Evolutionary conservation across 2,888 invertebrate genomes (phyloP), one percentile per base, ranked within the genome.

Genomic region (Lasioglossum villosulum): DNA sequence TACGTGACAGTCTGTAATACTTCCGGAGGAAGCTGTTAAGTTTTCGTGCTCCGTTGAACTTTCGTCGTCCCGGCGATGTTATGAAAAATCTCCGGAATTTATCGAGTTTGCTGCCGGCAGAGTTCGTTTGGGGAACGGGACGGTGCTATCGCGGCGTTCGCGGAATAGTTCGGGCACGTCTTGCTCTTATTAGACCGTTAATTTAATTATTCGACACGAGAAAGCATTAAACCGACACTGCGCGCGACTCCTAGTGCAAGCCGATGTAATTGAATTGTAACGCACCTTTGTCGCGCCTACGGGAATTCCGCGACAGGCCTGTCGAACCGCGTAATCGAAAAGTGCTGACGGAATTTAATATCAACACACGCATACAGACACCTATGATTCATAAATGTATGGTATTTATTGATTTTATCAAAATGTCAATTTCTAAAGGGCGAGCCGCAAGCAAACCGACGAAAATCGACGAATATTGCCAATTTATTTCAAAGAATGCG

Each of bases 201-300:
- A 87, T 84, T 84, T 80, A 82, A 87, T 87, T 86, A 81, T 74
- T 23, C 83, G 45, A 23, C 27, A 78, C 34, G 66, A 39, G 77
- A 39, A 78, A 68, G 79, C 83, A 84, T 84, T 82, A 81, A 82
- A 45, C 71, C 63, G 59, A 34, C 34, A 8, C 19, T 66, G 52
- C 23, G 45, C 5, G 71, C 39, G 34, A 39, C 70, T n/a, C 42
- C 48, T 56, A 34, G 66, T 10, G 6, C 72, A 23, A 52, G 74
- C 48, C 70, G 59, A 75, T 82, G 68, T 84, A 87, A 86, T 78
- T 76, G 79, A 77, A 77, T 78, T 71, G 66, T 68, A 81, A 80
- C 68, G 48, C 42, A 48, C 52, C 59, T 82, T 75, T 72, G 75
- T 77, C n/a, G 68, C 73, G 56, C 73, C 77, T 80, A 75, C 56